Conservation (phyloP, 2,888 invertebrate species). For the Glyphotaelius pellucidus region DNA sequence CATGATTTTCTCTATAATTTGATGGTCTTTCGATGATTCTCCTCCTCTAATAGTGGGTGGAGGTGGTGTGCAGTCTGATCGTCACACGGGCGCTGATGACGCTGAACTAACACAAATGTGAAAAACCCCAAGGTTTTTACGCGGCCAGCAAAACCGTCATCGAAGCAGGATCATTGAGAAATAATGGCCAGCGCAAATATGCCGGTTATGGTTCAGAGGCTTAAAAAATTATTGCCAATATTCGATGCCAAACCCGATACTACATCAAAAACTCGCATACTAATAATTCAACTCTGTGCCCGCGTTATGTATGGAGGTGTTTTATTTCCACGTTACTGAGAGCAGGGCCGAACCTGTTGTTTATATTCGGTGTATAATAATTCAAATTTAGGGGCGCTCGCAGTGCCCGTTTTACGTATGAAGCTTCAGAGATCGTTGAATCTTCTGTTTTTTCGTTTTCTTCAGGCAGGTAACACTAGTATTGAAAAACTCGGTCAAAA, state of each 20-base stretch:
- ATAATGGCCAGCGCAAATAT: constrained; percentile 12
- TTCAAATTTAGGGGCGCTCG: too few relatives aligned
- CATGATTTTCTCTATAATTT: neutral
- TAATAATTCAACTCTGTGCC: neutral
- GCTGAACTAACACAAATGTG: neutral
- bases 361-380: too few relatives aligned
- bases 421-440: too few relatives aligned
- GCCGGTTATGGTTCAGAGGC: neutral
- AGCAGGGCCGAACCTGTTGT: neutral
- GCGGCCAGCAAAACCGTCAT: constrained; percentile 5
- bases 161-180: neutral
- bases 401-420: too few relatives aligned
- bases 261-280: neutral
- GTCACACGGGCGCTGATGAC: neutral
- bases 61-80: neutral
- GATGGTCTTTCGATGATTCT: neutral
- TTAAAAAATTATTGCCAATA: constrained; percentile 3
- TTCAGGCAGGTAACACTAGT: too few relatives aligned
- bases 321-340: neutral
- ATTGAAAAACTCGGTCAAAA: too few relatives aligned
- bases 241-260: neutral
- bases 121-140: neutral
- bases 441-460: too few relatives aligned
- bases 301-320: neutral
- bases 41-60: neutral